These are phyloP conservation scores for Benitochromis conjunctus DNA, from an alignment of 2,113 vertebrate species.

Conservation along the genomic window DNA sequence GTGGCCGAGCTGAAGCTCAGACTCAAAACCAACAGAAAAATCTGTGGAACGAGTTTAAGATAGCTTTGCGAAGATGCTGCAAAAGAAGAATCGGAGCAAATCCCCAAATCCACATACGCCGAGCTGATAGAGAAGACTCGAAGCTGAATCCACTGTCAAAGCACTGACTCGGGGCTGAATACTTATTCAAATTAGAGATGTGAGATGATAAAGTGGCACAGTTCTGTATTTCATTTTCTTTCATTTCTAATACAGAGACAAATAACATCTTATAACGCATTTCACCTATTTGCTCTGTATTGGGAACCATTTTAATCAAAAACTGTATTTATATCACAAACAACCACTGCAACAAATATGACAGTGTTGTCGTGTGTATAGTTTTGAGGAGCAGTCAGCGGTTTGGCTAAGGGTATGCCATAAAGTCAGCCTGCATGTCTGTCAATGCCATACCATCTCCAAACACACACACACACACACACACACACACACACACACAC, in stretches of 20 bases:
- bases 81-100: conserved; percentile 39
- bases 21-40: background rate
- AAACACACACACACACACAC: background rate
- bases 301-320: background rate
- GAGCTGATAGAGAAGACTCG: conserved; percentile 10
- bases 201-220: background rate
- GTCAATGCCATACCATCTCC: background rate
- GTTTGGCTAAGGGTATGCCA: background rate
- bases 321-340: background rate
- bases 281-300: background rate
- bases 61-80: conserved; percentile 28
- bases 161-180: background rate
- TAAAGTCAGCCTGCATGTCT: background rate
- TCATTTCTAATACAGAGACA: background rate
- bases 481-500: background rate
- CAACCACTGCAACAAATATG: background rate
- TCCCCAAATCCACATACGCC: conserved; percentile 38
- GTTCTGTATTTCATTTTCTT: background rate
- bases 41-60: background rate
- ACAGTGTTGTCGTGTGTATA: too few species aligned
- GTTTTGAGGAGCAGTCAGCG: background rate
- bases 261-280: background rate
- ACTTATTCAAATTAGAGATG: conserved; percentile 41
- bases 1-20: background rate
- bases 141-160: background rate